These are phyloP conservation scores for Calameuta filiformis DNA, from an alignment of 2,888 invertebrate genomes.

Conservation along the genomic window DNA sequence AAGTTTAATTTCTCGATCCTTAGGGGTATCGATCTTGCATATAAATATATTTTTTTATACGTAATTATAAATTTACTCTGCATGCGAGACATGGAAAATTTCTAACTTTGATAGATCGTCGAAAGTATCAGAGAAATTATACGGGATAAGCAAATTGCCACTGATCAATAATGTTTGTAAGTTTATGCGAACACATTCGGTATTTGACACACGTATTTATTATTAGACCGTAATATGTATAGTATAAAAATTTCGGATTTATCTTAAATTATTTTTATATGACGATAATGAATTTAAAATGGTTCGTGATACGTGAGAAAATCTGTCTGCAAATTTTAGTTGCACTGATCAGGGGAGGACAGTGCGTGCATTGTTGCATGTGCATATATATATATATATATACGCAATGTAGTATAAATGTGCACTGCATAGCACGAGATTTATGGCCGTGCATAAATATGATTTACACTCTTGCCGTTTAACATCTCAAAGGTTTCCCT, in stretches of 20 bases:
- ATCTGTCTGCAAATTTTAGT: not conserved
- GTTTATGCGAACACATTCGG: not conserved
- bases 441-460: not conserved
- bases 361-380: not conserved
- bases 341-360: not conserved
- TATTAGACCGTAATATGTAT: too few species aligned
- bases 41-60: too few species aligned
- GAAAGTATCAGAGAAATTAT: not conserved
- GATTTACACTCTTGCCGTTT: not conserved
- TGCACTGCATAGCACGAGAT: not conserved
- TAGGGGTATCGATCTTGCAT: too few species aligned
- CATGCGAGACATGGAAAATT: too few species aligned
- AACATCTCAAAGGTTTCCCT: not conserved
- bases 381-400: not conserved
- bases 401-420: not conserved
- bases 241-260: too few species aligned
- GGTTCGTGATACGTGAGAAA: not conserved
- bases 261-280: too few species aligned
- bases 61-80: too few species aligned
- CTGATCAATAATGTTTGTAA: not conserved
- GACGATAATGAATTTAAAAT: too few species aligned
- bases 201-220: not conserved
- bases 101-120: too few species aligned
- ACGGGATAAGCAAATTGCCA: not conserved
- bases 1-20: not conserved